Base-by-base conservation (phyloP, 2,888 invertebrate species). In the Synanthedon vespiformis region DNA sequence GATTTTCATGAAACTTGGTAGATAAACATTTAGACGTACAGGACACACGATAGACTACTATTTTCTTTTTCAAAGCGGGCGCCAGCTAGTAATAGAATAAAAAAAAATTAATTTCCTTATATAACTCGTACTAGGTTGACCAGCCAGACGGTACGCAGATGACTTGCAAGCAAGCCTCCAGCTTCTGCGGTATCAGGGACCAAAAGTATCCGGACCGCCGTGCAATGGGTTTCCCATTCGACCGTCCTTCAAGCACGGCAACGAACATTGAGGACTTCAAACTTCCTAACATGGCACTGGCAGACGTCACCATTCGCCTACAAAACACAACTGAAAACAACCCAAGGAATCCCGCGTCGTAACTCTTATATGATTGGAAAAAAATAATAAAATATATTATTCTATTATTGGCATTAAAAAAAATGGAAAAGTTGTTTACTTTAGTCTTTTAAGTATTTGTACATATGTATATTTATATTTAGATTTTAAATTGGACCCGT, bases 221-320 rank as follows among this genome's bases (percentile, higher is more conserved):
- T 53, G 76, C 94, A 4, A 96, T 96, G 95, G 96, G 96, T 49
- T 96, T 89, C 85, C 96, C 96, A 11, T 92, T 93, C 88, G 92
- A 93, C 74, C 83, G 93, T 16, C 89, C 91, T n/a, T 84, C 90
- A 1, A 67, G 71, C 55, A 88, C 89, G 1, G 91, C 90, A 40
- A 79, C 88, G 58, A 90, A 80, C 54, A 78, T 93, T 50, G 78
- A 88, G 40, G 89, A 91, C 67, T 93, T 93, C 73, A 75, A 91
- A n/a, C 89, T 92, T 2, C 81, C 90, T 1, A 95, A 95, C 69
- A 94, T 95, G 94, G 78, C 83, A 4, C 86, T 90, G 3, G 86
- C 89, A 48, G 91, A 92, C 60, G 75, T 94, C 52, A 88, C 78
- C 12, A 90, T 94, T 58, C 79, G 77, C 27, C 90, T 91, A 63